Percentiles rank a stretch among this genome's conserved stretches.
These are phyloP conservation scores for Pipra filicauda DNA, from an alignment of 2,113 vertebrate species.

Conservation along the genomic window DNA sequence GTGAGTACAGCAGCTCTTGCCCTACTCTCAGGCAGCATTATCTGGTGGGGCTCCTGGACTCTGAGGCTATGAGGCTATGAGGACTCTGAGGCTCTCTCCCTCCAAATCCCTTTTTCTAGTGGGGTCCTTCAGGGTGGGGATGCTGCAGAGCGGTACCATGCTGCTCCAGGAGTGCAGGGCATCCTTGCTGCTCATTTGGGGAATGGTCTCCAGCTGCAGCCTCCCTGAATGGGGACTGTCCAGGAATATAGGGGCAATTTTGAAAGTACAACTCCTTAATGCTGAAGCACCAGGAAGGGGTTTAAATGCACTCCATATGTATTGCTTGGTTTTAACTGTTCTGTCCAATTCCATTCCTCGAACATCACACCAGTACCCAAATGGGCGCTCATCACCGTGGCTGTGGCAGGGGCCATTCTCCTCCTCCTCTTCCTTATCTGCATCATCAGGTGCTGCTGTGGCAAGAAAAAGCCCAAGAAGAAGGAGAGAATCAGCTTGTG, in stretches of 20 bases:
- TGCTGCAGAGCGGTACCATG: neutral
- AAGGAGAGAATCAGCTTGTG: constrained; percentile 72
- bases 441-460: constrained; percentile 77
- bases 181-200: neutral
- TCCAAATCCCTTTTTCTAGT: neutral
- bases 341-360: neutral
- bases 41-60: neutral
- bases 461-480: constrained; percentile 72
- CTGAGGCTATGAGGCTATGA: neutral
- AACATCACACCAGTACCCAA: constrained; percentile 76
- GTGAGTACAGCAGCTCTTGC: constrained; percentile 64
- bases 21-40: neutral
- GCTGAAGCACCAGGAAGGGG: neutral
- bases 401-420: constrained; percentile 53
- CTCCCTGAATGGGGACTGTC: neutral
- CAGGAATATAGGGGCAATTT: neutral
- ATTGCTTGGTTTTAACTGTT: neutral
- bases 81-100: neutral
- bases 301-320: neutral
- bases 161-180: neutral
- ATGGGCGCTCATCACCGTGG: constrained; percentile 75
- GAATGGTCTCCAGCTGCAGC: neutral
- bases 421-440: constrained; percentile 79
- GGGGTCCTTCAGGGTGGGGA: neutral
- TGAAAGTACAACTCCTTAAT: neutral